phyloP scores from a whole-genome alignment of 2,888 invertebrate genomes.

The Eilema griseolum region DNA sequence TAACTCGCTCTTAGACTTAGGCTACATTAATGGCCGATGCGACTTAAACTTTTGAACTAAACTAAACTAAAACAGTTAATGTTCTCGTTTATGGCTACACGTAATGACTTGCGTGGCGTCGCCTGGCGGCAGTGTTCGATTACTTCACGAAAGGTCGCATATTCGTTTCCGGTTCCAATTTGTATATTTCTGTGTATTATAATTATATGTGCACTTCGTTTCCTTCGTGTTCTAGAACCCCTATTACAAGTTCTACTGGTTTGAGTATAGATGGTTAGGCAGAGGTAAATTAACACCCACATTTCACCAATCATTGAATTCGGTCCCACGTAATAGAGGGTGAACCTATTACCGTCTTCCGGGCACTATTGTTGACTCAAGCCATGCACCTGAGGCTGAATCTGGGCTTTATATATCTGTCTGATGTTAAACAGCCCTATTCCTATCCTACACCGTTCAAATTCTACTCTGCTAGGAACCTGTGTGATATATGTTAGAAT shows the following conservation, averaged over 20 bases:
- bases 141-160: not conserved
- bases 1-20: not conserved
- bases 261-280: not conserved
- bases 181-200: not conserved
- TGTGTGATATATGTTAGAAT: too few relatives aligned
- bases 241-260: not conserved
- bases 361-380: too few relatives aligned
- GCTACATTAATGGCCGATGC: not conserved
- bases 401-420: too few relatives aligned
- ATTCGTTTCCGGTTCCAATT: not conserved
- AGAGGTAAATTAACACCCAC: too few relatives aligned
- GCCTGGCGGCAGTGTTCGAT: not conserved
- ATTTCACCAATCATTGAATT: too few relatives aligned
- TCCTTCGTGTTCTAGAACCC: not conserved
- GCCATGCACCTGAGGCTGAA: too few relatives aligned
- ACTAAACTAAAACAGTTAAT: conserved; percentile 4
- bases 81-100: not conserved
- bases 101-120: not conserved
- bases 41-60: not conserved
- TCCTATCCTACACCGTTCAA: too few relatives aligned
- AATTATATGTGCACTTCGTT: not conserved
- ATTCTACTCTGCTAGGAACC: too few relatives aligned
- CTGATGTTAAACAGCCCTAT: too few relatives aligned
- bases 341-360: too few relatives aligned
- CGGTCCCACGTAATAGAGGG: too few relatives aligned